Evolutionary conservation across 2,888 invertebrate genomes (phyloP).

Genomic region (Thelaira solivaga): DNA sequence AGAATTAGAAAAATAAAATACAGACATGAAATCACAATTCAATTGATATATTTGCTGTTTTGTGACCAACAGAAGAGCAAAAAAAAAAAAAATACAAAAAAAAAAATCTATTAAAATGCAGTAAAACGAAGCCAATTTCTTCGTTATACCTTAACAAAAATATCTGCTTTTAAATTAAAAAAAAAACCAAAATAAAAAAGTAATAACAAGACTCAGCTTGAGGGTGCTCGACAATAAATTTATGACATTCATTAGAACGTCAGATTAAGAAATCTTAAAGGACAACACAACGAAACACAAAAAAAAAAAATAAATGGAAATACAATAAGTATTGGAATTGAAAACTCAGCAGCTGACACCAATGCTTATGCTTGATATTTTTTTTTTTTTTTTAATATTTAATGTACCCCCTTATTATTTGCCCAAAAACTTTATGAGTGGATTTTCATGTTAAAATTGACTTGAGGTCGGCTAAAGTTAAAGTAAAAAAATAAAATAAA

Average conservation of each 20-base stretch:
- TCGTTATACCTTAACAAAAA: slow-evolving; percentile 4
- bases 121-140: slow-evolving; percentile 74
- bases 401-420: slow-evolving; percentile 6
- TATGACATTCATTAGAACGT: slow-evolving; percentile 76
- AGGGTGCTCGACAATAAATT: slow-evolving; percentile 73
- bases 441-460: slow-evolving; percentile 67
- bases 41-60: slow-evolving; percentile 63
- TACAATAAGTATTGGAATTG: slow-evolving; percentile 35
- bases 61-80: slow-evolving; percentile 25
- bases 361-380: slow-evolving; percentile 38
- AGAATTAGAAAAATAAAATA: slow-evolving; percentile 38
- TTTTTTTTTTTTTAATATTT: background rate
- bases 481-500: slow-evolving; percentile 49
- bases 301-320: background rate
- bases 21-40: slow-evolving; percentile 66
- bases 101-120: slow-evolving; percentile 49
- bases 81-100: background rate
- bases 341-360: slow-evolving; percentile 73
- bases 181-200: slow-evolving; percentile 16
- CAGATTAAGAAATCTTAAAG: slow-evolving; percentile 73
- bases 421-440: slow-evolving; percentile 60
- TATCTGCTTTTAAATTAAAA: slow-evolving; percentile 25
- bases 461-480: slow-evolving; percentile 60
- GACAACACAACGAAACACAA: slow-evolving; percentile 35
- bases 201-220: slow-evolving; percentile 55